phyloP scores from a whole-genome alignment of 2,797 vertebrate species.

The Lithobates pipiens region DNA sequence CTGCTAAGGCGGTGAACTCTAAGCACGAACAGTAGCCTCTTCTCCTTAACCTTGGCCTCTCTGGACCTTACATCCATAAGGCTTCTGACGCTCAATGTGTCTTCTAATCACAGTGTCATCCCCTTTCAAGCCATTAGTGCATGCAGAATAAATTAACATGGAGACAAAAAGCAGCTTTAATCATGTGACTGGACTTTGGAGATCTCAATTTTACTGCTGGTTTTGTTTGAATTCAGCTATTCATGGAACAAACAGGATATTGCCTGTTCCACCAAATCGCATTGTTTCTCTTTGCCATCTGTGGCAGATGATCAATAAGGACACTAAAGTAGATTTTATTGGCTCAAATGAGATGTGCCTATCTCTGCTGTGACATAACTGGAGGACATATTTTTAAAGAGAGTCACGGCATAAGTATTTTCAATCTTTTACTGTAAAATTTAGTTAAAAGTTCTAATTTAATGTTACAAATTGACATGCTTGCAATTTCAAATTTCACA shows the following conservation, averaged over 20 bases:
- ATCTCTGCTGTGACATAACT: neutral
- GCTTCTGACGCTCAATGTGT: constrained; percentile 8
- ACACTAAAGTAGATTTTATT: constrained; percentile 26
- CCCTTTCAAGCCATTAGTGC: constrained; percentile 17
- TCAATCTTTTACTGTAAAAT: too few species aligned
- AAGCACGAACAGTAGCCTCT: constrained; percentile 8
- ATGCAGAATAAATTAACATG: neutral
- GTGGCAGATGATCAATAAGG: constrained; percentile 27
- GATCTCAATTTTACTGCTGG: constrained; percentile 3
- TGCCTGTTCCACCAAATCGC: constrained; percentile 20
- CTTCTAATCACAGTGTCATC: neutral
- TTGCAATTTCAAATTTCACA: too few species aligned
- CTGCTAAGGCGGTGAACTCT: constrained; percentile 13
- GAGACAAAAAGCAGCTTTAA: neutral
- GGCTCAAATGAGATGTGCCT: neutral
- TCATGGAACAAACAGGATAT: constrained; percentile 11
- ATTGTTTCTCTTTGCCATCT: constrained; percentile 33
- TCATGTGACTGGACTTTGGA: constrained; percentile 13
- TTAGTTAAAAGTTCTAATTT: too few species aligned
- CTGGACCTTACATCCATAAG: constrained; percentile 1
- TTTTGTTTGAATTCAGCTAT: constrained; percentile 14
- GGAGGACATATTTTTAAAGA: neutral
- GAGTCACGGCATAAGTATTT: neutral
- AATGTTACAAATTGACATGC: too few species aligned
- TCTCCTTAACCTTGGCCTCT: constrained; percentile 27